A percentile compares a stretch with the other conserved stretches of the same genome.
These are phyloP conservation scores for Penaeus monodon DNA, from an alignment of 2,888 invertebrate species.

Conservation along the genomic window DNA sequence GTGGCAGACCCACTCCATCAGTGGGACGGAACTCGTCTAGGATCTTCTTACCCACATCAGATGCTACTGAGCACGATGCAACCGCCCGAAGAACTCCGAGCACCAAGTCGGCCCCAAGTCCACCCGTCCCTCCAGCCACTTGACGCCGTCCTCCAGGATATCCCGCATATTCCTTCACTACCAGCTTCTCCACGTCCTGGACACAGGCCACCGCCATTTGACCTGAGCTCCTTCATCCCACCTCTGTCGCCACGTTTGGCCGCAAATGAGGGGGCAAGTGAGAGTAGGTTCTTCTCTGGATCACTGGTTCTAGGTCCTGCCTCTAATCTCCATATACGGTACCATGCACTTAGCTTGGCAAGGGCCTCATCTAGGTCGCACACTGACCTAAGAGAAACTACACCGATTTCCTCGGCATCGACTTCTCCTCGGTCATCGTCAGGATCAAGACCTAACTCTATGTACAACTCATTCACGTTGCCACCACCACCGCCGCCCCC, in stretches of 20 bases:
- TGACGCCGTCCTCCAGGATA: constrained; percentile 41
- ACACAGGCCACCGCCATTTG: constrained; percentile 60
- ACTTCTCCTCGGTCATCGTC: constrained; percentile 36
- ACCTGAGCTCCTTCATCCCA: constrained; percentile 61
- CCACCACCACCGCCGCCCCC: constrained; percentile 60
- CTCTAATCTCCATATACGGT: constrained; percentile 55
- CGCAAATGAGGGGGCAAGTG: neutral
- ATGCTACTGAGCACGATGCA: constrained; percentile 63
- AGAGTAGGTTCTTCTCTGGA: neutral
- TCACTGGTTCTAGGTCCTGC: constrained; percentile 32
- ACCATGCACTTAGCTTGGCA: constrained; percentile 59
- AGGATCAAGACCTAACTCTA: constrained; percentile 49
- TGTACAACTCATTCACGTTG: constrained; percentile 58
- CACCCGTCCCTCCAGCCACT: constrained; percentile 39
- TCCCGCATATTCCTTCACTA: constrained; percentile 29
- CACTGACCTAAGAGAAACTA: constrained; percentile 51
- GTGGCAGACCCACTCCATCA: constrained; percentile 9
- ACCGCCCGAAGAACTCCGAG: constrained; percentile 56
- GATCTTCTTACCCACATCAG: constrained; percentile 45
- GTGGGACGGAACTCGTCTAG: constrained; percentile 34
- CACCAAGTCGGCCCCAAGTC: constrained; percentile 21
- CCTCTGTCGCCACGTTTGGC: constrained; percentile 40
- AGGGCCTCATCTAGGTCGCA: constrained; percentile 61
- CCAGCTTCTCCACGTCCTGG: constrained; percentile 43
- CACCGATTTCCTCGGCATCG: constrained; percentile 42